phyloP scores from a whole-genome alignment of 2,888 invertebrate genomes.

The Steromphala cineraria region DNA sequence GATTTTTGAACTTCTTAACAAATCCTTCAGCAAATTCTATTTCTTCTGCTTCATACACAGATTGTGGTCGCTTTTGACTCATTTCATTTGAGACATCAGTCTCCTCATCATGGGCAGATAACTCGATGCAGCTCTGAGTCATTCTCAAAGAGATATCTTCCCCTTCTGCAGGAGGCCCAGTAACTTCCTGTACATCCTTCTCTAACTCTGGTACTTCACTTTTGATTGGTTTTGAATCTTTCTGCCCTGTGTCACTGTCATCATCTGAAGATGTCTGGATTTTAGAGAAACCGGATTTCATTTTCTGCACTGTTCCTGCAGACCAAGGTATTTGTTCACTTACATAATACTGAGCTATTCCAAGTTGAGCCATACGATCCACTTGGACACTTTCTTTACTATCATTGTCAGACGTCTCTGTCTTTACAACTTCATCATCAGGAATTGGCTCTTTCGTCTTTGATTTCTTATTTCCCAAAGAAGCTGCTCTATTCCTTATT shows the following conservation, averaged over 20 bases:
- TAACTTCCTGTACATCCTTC: background rate
- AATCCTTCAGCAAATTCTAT: constrained; percentile 83
- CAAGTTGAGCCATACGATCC: constrained; percentile 33
- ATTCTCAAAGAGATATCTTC: constrained; percentile 9
- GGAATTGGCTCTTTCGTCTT: background rate
- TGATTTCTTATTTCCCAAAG: background rate
- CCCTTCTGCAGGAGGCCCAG: background rate
- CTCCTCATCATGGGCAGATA: constrained; percentile 11
- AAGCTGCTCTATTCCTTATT: background rate
- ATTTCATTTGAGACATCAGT: constrained; percentile 17
- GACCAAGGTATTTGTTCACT: constrained; percentile 82
- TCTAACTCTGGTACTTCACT: background rate
- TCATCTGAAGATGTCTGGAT: background rate
- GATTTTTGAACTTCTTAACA: constrained; percentile 80
- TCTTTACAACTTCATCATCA: background rate
- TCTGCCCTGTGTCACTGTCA: background rate
- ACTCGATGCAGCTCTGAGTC: constrained; percentile 35
- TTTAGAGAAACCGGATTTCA: constrained; percentile 77
- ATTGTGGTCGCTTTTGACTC: constrained; percentile 20
- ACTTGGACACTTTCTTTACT: background rate
- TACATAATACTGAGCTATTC: constrained; percentile 74
- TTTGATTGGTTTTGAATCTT: constrained; percentile 7
- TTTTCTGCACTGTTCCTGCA: constrained; percentile 82
- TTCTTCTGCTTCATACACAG: constrained; percentile 79
- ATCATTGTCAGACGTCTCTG: background rate